phyloP scores from a whole-genome alignment of 2,888 invertebrate species.

The Poecilus cupreus region DNA sequence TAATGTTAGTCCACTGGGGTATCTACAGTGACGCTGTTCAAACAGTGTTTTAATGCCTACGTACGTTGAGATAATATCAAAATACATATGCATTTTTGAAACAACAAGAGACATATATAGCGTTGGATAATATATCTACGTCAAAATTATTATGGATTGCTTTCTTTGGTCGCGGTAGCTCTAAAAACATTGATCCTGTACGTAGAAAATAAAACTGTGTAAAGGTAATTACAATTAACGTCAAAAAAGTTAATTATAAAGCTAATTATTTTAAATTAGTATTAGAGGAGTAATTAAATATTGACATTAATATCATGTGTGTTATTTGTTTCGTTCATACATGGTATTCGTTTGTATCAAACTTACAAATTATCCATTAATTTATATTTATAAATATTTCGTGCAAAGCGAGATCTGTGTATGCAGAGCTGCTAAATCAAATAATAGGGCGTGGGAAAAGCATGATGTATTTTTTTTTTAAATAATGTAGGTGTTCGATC shows the following conservation, averaged over 20 bases:
- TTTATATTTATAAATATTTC: too few species aligned
- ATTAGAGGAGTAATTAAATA: not conserved
- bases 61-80: constrained; percentile 19
- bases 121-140: constrained; percentile 11
- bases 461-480: too few species aligned
- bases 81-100: constrained; percentile 25
- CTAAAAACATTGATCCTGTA: not conserved
- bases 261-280: not conserved
- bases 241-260: constrained; percentile 5
- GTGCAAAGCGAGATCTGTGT: too few species aligned
- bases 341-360: too few species aligned
- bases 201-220: constrained; percentile 1
- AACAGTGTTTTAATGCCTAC: constrained; percentile 6
- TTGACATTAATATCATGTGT: not conserved
- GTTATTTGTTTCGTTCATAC: not conserved
- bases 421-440: too few species aligned
- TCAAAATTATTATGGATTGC: constrained; percentile 25
- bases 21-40: constrained; percentile 13
- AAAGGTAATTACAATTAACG: not conserved
- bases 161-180: not conserved
- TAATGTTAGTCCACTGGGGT: not conserved
- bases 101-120: constrained; percentile 7
- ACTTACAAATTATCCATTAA: too few species aligned
- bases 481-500: too few species aligned
- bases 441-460: too few species aligned